Conservation (phyloP, 2,113 vertebrate species). For the Antidorcas marsupialis region DNA sequence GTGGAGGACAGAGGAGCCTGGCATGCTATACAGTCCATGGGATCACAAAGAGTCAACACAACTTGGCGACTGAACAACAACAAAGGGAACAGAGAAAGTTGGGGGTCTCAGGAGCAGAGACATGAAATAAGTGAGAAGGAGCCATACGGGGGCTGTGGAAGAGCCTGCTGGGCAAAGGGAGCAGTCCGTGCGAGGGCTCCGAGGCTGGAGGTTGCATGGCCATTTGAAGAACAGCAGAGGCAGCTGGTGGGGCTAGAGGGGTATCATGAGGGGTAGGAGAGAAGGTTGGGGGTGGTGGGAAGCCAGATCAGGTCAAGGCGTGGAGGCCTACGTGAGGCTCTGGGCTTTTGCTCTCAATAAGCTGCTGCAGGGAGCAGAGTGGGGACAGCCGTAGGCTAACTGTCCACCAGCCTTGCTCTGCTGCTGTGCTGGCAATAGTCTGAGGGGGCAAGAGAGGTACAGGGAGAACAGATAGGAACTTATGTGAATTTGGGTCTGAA, state of each 20-base stretch:
- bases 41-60: background rate
- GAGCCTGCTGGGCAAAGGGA: background rate
- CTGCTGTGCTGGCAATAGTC: background rate
- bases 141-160: rapidly evolving
- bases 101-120: background rate
- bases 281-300: background rate
- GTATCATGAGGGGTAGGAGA: background rate
- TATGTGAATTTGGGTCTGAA: background rate
- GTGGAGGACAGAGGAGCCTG: background rate
- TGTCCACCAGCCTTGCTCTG: background rate
- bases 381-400: rapidly evolving
- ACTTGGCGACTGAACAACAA: background rate
- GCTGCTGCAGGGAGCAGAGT: background rate
- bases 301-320: background rate
- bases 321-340: background rate
- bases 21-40: background rate
- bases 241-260: background rate
- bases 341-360: background rate
- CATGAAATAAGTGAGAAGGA: background rate
- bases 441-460: background rate
- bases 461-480: background rate
- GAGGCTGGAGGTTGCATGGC: background rate
- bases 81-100: background rate
- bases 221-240: background rate
- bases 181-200: background rate